Percentiles rank a stretch among this genome's conserved stretches.
Evolutionary conservation across 2,888 invertebrate species (phyloP).

Genomic region (Phlogophora meticulosa): DNA sequence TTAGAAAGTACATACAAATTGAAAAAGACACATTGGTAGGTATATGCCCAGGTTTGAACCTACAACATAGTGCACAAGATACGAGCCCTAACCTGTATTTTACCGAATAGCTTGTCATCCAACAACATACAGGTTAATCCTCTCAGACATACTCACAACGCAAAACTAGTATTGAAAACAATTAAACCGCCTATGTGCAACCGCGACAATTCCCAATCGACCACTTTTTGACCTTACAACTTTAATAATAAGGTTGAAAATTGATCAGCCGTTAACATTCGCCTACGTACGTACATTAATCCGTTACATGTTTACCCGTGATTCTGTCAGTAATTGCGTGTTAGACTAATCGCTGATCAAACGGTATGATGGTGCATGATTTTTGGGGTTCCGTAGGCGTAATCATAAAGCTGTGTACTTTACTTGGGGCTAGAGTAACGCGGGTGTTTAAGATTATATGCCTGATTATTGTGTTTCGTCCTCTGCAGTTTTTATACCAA

Average conservation of each 20-base stretch:
- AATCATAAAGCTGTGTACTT: constrained; percentile 36
- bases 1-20: too few species aligned
- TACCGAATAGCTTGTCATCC: not conserved
- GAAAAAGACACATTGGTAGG: too few species aligned
- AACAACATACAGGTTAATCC: not conserved
- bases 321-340: constrained; percentile 54
- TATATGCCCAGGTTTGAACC: too few species aligned
- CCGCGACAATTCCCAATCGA: too few species aligned
- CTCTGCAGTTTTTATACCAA: constrained; percentile 3
- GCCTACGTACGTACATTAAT: constrained; percentile 3
- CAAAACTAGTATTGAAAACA: constrained; percentile 8
- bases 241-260: too few species aligned
- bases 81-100: too few species aligned
- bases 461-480: constrained; percentile 12
- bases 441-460: constrained; percentile 11
- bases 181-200: constrained; percentile 10
- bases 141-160: not conserved
- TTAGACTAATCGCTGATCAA: constrained; percentile 56
- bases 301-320: constrained; percentile 33
- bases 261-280: too few species aligned
- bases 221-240: too few species aligned
- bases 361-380: constrained; percentile 55
- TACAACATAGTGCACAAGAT: too few species aligned
- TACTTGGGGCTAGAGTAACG: constrained; percentile 48
- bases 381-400: constrained; percentile 51